phyloP scores from a whole-genome alignment of 2,797 vertebrate species.

The Coreius guichenoti region DNA sequence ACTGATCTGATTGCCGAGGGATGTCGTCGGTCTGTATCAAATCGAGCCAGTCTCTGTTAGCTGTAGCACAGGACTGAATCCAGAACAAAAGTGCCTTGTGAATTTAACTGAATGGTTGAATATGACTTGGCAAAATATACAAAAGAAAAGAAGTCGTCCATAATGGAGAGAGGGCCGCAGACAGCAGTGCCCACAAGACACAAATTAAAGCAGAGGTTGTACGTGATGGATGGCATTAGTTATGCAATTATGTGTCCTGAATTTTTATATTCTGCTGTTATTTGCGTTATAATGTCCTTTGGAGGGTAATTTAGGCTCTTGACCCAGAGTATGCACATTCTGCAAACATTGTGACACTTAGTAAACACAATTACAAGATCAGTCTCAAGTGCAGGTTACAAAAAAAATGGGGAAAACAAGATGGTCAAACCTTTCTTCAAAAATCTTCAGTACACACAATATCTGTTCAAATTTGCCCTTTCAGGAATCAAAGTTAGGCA shows the following conservation, averaged over 20 bases:
- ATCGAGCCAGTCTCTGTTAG: constrained; percentile 75
- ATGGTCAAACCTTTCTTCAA: background rate
- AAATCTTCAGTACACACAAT: background rate
- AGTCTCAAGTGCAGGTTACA: background rate
- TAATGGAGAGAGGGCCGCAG: background rate
- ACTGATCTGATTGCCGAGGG: background rate
- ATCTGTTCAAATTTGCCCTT: background rate
- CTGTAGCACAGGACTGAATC: constrained; percentile 69
- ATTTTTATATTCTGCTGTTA: constrained; percentile 8
- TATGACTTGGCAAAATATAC: constrained; percentile 12
- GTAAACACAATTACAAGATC: constrained; percentile 13
- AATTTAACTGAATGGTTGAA: constrained; percentile 71
- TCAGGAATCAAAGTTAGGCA: background rate
- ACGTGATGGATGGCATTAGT: constrained; percentile 11
- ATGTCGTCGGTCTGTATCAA: constrained; percentile 72
- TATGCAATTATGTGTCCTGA: constrained; percentile 17
- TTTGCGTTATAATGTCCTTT: constrained; percentile 10
- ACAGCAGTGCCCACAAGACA: constrained; percentile 25
- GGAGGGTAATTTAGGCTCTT: constrained; percentile 20
- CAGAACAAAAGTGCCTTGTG: constrained; percentile 75
- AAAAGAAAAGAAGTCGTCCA: background rate
- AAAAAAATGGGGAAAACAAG: background rate
- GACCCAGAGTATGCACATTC: background rate
- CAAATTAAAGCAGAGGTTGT: constrained; percentile 28
- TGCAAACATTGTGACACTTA: background rate